phyloP scores from a whole-genome alignment of 2,113 vertebrate genomes.

The Lycaon pictus region DNA sequence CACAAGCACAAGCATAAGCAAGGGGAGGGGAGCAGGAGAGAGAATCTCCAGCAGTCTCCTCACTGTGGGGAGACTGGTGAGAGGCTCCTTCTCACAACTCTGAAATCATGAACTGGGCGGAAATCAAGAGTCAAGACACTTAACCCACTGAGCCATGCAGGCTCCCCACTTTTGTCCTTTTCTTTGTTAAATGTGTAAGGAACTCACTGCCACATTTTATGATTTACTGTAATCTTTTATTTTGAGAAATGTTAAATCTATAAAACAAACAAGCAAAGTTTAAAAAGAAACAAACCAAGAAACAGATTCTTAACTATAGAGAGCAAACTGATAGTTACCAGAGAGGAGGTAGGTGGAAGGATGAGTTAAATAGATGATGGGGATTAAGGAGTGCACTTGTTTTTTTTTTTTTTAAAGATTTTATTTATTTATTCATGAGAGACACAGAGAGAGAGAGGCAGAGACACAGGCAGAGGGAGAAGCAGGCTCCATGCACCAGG shows the following conservation, averaged over 20 bases:
- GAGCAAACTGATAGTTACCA: background rate
- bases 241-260: conserved; percentile 16
- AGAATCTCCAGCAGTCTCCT: background rate
- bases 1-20: background rate
- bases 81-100: background rate
- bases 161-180: background rate
- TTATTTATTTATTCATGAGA: too few species aligned
- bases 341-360: background rate
- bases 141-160: background rate
- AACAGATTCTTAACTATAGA: background rate
- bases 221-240: conserved; percentile 34
- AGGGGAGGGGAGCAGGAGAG: background rate
- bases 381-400: background rate
- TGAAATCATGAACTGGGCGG: background rate
- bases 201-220: background rate
- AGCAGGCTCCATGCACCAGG: too few species aligned
- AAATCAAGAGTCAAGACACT: background rate
- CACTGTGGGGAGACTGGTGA: background rate
- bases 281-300: background rate
- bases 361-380: background rate
- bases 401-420: too few species aligned
- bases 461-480: too few species aligned
- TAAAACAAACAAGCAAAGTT: background rate
- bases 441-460: too few species aligned
- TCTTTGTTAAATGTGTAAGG: conserved; percentile 6